Base-by-base conservation (phyloP, 2,888 invertebrate genomes). In the Caprella mutica region DNA sequence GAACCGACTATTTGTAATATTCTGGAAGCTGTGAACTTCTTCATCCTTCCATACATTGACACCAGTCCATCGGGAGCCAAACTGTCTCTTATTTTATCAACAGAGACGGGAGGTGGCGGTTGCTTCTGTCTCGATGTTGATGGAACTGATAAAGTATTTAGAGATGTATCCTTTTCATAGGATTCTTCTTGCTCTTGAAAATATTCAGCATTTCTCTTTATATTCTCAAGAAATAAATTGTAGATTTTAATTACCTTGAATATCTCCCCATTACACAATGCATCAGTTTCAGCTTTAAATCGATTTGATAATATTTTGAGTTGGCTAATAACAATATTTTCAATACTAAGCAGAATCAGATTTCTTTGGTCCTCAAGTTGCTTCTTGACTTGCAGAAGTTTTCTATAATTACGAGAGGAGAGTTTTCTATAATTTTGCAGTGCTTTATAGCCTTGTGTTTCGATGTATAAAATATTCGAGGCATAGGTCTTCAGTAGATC, bases 1-100 rank as follows among this genome's bases (percentile, higher is more conserved):
- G 51, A 39, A 8, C 56, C 64, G 17, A 60, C 44, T 5, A 51
- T 56, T 42, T 60, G 60, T 29, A 64, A 51, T 39, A 64, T 61
- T 46, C 56, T 57, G 17, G 64, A 64, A 2, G 64, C 64, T 12
- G 64, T 64, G 35, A 64, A 57, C 29, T 58, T 57, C 29, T 64
- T 64, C 12, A 64, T 29, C 29, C 46, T 50, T 0, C 56, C 58
- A 24, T 51, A 33, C 17, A 56, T 55, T 35, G 64, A 46, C 43
- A 61, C 29, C 26, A 60, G 42, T 27, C 17, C 30, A 14, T 64
- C 64, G 19, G 64, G 64, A 46, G 48, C 30, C 19, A 48, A 30
- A 30, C 30, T 21, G 6, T 30, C 19, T 48, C 30, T 48, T 5
- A 48, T n/a, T 48, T 48, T 48, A 21, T 29, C 48, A 48, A 48